A percentile compares a stretch with the other conserved stretches of the same genome.
These are phyloP conservation scores for Harpalus rubripes DNA, from an alignment of 2,888 invertebrate genomes.

Conservation along the genomic window DNA sequence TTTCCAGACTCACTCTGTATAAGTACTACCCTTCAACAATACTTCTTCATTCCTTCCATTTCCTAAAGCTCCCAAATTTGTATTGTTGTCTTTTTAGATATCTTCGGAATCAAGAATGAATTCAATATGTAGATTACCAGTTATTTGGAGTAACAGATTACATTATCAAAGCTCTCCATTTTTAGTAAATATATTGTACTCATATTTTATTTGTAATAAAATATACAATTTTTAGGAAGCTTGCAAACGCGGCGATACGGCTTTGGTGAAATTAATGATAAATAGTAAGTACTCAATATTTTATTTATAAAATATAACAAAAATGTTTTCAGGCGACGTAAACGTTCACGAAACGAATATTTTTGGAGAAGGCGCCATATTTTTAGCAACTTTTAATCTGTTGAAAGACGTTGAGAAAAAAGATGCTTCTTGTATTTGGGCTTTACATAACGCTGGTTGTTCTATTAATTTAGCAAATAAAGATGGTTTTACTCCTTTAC, in stretches of 20 bases:
- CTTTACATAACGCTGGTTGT: constrained; percentile 74
- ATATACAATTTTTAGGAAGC: constrained; percentile 70
- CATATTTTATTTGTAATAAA: background rate
- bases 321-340: constrained; percentile 70
- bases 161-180: constrained; percentile 67
- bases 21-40: no score
- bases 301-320: constrained; percentile 20
- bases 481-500: constrained; percentile 73
- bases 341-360: constrained; percentile 71
- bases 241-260: constrained; percentile 73
- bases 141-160: constrained; percentile 41
- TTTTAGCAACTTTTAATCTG: constrained; percentile 72
- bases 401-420: constrained; percentile 71
- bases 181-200: constrained; percentile 67
- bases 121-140: constrained; percentile 22
- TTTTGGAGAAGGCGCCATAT: constrained; percentile 73
- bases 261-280: constrained; percentile 73
- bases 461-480: constrained; percentile 73
- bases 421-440: constrained; percentile 73
- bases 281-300: constrained; percentile 68
- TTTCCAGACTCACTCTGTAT: no score
- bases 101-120: constrained; percentile 23
- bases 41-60: no score
- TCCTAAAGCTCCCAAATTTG: no score
- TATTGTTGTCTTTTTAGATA: constrained; percentile 19